Evolutionary conservation across 2,888 invertebrate species (phyloP).

Genomic region (Poecilobothrus nobilitatus): DNA sequence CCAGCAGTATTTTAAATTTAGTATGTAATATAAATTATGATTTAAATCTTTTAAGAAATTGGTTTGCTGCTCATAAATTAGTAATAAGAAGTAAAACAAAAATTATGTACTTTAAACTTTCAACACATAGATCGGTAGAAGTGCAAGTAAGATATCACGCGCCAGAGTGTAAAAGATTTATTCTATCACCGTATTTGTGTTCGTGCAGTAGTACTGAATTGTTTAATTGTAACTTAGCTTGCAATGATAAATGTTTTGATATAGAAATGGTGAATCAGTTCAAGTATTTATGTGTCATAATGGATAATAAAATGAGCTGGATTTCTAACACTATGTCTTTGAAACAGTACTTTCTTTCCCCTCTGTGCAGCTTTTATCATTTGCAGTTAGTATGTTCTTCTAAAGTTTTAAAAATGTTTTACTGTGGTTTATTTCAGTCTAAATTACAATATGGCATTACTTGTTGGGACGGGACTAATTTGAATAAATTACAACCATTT

Average conservation of each 20-base stretch:
- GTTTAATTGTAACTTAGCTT: background rate
- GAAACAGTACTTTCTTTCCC: background rate
- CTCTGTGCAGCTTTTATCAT: background rate
- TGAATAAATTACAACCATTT: too few relatives aligned
- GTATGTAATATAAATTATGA: too few relatives aligned
- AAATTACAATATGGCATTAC: background rate
- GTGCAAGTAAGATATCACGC: background rate
- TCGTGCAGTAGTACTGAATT: background rate
- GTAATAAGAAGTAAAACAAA: constrained; percentile 9
- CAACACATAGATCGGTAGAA: background rate
- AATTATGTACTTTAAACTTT: constrained; percentile 10
- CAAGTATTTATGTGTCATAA: background rate
- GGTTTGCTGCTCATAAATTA: constrained; percentile 2
- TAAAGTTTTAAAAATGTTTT: background rate
- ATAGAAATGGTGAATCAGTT: background rate
- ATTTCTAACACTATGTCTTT: background rate
- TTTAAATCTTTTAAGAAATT: too few relatives aligned
- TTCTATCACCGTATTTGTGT: constrained; percentile 5
- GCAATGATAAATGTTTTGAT: constrained; percentile 2
- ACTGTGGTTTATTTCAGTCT: background rate
- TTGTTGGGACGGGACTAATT: background rate
- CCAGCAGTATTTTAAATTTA: too few relatives aligned
- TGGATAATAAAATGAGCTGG: background rate
- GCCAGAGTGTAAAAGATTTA: constrained; percentile 9
- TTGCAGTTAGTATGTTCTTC: background rate